A percentile compares a stretch with the other conserved stretches of the same genome.
Evolutionary conservation across 2,888 invertebrate genomes (phyloP).

Genomic region (Abrostola triplasia): DNA sequence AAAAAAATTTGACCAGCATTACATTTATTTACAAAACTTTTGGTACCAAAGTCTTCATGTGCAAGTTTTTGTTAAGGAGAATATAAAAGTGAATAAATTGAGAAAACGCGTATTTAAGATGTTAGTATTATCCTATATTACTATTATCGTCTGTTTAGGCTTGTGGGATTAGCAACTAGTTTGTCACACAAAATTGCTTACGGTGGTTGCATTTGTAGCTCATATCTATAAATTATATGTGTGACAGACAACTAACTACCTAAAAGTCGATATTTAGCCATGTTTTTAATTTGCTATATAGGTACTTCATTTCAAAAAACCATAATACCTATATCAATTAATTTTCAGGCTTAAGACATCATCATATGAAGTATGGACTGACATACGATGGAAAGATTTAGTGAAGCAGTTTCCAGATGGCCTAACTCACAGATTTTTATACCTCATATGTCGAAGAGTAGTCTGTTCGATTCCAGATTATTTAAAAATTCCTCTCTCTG

Average conservation of each 20-base stretch:
- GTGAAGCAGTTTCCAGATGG: conserved; percentile 72
- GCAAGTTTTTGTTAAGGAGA: conserved; percentile 73
- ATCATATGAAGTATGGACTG: conserved; percentile 75
- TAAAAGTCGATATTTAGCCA: no score
- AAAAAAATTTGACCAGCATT: conserved; percentile 67
- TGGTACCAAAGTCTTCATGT: conserved; percentile 75
- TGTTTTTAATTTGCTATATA: no score
- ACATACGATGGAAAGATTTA: conserved; percentile 79
- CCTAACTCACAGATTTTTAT: conserved; percentile 71
- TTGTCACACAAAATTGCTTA: no score
- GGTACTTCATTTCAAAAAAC: no score
- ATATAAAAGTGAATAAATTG: conserved; percentile 68
- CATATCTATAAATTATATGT: no score
- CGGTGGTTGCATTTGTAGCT: no score
- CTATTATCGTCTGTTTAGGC: background rate
- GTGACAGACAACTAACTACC: no score
- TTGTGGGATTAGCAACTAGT: no score
- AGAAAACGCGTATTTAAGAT: conserved; percentile 66
- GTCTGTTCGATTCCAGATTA: conserved; percentile 55
- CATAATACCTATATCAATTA: conserved; percentile 6
- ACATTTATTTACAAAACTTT: conserved; percentile 67
- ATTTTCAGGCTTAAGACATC: conserved; percentile 69
- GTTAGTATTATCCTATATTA: conserved; percentile 59
- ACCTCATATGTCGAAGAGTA: conserved; percentile 52
- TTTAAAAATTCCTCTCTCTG: conserved; percentile 62